Conservation (phyloP, 2,797 vertebrate species). For the Tiaroga cobitis region DNA sequence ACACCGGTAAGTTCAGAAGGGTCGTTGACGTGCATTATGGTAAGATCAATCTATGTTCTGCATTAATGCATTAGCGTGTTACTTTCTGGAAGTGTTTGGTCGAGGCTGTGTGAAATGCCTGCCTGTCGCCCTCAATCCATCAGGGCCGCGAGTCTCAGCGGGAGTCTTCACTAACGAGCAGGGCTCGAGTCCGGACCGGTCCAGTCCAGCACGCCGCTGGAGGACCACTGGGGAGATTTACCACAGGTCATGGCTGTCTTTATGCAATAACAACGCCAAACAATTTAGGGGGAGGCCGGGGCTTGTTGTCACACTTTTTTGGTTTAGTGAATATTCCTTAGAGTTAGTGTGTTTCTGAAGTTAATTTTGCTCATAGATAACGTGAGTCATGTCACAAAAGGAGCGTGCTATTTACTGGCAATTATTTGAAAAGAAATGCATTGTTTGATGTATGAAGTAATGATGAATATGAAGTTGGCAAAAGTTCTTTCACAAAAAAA, state of each 20-base stretch:
- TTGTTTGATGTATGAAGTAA: background rate
- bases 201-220: conserved; percentile 61
- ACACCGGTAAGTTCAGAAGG: too few relatives aligned
- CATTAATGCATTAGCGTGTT: background rate
- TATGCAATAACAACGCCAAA: background rate
- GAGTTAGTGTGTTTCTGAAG: background rate
- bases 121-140: conserved; percentile 78
- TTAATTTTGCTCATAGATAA: background rate
- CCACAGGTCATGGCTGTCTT: background rate
- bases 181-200: conserved; percentile 61
- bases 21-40: background rate
- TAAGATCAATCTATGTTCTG: background rate
- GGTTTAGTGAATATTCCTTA: background rate
- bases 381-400: background rate
- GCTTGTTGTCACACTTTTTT: background rate
- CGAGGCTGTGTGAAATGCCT: conserved; percentile 60
- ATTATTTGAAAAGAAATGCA: background rate
- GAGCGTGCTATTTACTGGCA: background rate
- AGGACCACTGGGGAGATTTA: conserved; percentile 61
- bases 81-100: background rate
- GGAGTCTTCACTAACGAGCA: conserved; percentile 79
- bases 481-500: background rate
- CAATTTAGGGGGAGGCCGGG: background rate
- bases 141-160: conserved; percentile 65
- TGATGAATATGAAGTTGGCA: background rate